A percentile compares a stretch with the other conserved stretches of the same genome.
These are phyloP conservation scores for Drosophila nigrodunni DNA, from an alignment of 1,140 invertebrate species.

Conservation along the genomic window DNA sequence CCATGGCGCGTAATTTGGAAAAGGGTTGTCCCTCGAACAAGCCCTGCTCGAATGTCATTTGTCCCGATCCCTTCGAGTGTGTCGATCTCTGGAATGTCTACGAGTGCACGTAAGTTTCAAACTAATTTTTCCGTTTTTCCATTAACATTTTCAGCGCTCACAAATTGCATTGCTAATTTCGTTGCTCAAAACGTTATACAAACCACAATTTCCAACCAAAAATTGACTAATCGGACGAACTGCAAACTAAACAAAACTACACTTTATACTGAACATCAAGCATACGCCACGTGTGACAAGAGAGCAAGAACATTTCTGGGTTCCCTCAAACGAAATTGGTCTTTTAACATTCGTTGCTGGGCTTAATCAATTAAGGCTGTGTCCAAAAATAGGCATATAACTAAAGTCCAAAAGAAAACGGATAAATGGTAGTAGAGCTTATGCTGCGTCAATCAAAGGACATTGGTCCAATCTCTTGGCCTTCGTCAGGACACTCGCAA, in stretches of 20 bases:
- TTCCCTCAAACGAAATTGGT: conserved; percentile 32
- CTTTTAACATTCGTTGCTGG: conserved; percentile 59
- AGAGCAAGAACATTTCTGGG: not conserved
- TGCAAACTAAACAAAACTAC: conserved; percentile 13
- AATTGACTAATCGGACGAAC: conserved; percentile 60
- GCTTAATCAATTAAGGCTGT: conserved; percentile 76
- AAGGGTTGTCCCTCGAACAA: conserved; percentile 96
- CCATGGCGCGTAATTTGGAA: conserved; percentile 95
- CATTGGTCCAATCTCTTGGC: conserved; percentile 14
- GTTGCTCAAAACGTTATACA: conserved; percentile 52
- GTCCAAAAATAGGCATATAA: conserved; percentile 21
- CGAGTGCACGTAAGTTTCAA: conserved; percentile 96
- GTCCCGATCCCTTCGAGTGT: conserved; percentile 96
- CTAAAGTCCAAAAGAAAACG: not conserved
- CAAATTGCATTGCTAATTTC: conserved; percentile 60
- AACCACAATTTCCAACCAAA: conserved; percentile 27
- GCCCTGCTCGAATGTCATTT: conserved; percentile 96
- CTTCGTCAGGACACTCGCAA: conserved; percentile 33
- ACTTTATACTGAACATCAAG: conserved; percentile 30
- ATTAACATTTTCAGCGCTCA: conserved; percentile 21
- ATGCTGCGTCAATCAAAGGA: conserved; percentile 56
- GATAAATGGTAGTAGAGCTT: conserved; percentile 33
- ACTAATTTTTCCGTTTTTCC: conserved; percentile 2
- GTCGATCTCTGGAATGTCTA: conserved; percentile 98
- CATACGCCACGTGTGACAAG: conserved; percentile 35